Base-by-base conservation (phyloP, 2,113 vertebrate genomes). In the Sinocyclocheilus anshuiensis region DNA sequence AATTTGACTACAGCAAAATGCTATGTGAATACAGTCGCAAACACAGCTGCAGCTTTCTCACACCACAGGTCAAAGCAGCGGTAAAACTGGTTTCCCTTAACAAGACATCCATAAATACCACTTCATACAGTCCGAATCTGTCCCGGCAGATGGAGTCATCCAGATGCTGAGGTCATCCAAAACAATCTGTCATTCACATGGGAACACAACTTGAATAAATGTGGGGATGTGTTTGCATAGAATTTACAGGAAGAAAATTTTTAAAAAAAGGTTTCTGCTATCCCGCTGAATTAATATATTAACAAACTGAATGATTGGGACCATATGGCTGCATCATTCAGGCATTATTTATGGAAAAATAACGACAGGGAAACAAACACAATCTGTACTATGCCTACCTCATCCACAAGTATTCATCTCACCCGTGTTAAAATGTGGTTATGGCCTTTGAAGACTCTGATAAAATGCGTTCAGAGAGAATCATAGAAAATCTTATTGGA, bases 311-410 rank as follows among this genome's bases (percentile, higher is more conserved):
- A 53, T 89, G 88, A 92, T 83, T 76, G 81, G 48, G 36, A 86
- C 89, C 92, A 91, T 92, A 92, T 92, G 94, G 92, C 79, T 42
- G 81, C 11, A 77, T 88, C 86, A 88, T 89, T 86, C 87, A 91
- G 86, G 79, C 86, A 65, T 78, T 50, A 10, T 87, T 86, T 65
- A 85, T 39, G 63, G 81, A 86, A 77, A 87, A 63, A 63, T 80
- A 81, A 85, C 29, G 36, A 78, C 65, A 84, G 59, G 10, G 29
- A 33, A 63, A 67, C 39, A 48, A 45, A 71, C 75, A 24, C 74
- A 84, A 55, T 61, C 63, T 63, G 33, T 81, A 78, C 48, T 61
- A 69, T n/a, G 57, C 81, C 36, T 33, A 48, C 33, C 77, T 50
- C 33, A n/a, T 63, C 29, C 55, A 76, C 15, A 76, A 84, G 65